Percentiles rank a stretch among this genome's conserved stretches.
Evolutionary conservation across 2,888 invertebrate genomes (phyloP).

Genomic region (Anoplius nigerrimus): DNA sequence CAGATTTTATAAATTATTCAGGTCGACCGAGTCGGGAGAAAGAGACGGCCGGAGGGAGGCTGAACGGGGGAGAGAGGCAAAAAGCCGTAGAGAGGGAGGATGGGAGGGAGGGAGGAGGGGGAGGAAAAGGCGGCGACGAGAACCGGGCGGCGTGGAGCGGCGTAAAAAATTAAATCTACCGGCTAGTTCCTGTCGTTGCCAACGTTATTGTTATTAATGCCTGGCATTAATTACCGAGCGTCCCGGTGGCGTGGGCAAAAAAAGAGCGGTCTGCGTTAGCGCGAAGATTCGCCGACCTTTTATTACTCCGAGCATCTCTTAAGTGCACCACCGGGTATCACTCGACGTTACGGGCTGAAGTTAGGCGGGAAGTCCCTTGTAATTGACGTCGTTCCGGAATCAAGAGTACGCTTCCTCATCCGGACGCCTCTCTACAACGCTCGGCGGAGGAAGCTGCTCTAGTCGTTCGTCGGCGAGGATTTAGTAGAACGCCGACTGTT

Average conservation of each 20-base stretch:
- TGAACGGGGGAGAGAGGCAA: background rate
- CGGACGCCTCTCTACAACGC: no score
- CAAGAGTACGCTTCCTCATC: no score
- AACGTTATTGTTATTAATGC: conserved; percentile 59
- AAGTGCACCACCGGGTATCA: no score
- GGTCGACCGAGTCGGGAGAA: conserved; percentile 24
- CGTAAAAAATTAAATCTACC: conserved; percentile 57
- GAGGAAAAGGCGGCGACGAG: conserved; percentile 14
- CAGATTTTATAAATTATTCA: conserved; percentile 65
- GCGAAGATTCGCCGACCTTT: no score
- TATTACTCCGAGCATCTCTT: no score
- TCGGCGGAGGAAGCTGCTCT: no score
- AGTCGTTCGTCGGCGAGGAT: no score
- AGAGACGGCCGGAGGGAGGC: background rate
- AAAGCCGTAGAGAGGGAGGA: background rate
- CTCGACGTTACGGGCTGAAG: no score
- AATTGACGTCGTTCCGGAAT: no score
- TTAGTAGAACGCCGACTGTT: no score
- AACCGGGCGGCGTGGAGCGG: conserved; percentile 31
- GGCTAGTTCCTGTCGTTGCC: conserved; percentile 46
- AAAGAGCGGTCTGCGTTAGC: background rate
- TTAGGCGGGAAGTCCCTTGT: no score
- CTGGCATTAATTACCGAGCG: conserved; percentile 53
- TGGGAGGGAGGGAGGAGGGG: no score
- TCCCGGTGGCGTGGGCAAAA: conserved; percentile 13